Percentiles rank a stretch among this genome's conserved stretches.
Evolutionary conservation across 2,888 invertebrate genomes (phyloP).

Genomic region (Hyles lineata): DNA sequence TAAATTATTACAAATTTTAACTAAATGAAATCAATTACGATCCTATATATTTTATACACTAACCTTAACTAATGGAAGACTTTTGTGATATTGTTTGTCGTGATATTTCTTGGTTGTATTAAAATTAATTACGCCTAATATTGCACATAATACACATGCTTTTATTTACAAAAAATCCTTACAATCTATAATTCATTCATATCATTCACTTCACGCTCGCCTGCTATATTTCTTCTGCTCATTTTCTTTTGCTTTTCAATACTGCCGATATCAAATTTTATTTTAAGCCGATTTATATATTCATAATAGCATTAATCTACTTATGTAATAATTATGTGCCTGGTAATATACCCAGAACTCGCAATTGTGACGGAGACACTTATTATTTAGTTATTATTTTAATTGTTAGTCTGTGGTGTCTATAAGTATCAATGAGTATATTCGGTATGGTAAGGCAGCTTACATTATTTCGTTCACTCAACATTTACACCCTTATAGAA

Average conservation of each 20-base stretch:
- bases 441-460: neutral
- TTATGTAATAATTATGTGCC: no score
- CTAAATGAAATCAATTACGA: neutral
- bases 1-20: neutral
- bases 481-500: neutral
- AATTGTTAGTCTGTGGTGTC: no score
- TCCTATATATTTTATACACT: constrained; percentile 27
- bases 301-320: no score
- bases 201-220: neutral
- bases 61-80: constrained; percentile 75
- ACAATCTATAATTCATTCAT: neutral
- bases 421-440: neutral
- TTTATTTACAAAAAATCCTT: constrained; percentile 10
- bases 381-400: no score
- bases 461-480: neutral
- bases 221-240: neutral
- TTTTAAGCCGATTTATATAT: no score
- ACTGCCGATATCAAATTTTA: no score
- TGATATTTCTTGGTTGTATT: constrained; percentile 82
- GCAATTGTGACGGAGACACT: no score
- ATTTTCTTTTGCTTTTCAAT: no score
- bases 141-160: constrained; percentile 25
- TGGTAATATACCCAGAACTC: no score
- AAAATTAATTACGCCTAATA: constrained; percentile 46
- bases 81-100: constrained; percentile 82